These are phyloP conservation scores for Hypselothyrea guttata DNA, from an alignment of 2,888 invertebrate genomes.

Conservation along the genomic window DNA sequence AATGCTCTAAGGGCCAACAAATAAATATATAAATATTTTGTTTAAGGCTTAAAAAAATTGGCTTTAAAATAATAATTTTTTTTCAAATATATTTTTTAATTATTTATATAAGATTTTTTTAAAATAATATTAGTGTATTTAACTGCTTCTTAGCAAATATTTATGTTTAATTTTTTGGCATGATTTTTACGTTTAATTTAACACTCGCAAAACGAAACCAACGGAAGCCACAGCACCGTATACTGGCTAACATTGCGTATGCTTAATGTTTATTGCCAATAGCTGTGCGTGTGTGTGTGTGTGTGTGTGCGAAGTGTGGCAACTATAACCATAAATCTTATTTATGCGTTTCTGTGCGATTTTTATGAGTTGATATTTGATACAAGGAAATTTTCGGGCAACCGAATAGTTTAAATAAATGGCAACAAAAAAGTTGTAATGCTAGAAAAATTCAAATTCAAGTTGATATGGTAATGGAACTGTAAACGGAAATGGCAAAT, in stretches of 20 bases:
- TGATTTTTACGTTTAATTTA: slow-evolving; percentile 65
- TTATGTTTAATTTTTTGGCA: slow-evolving; percentile 59
- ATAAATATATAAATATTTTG: too few species aligned
- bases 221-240: slow-evolving; percentile 1
- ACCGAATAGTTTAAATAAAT: slow-evolving; percentile 72
- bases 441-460: slow-evolving; percentile 66
- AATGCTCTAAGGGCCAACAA: slow-evolving; percentile 17
- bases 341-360: slow-evolving; percentile 74
- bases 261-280: slow-evolving; percentile 30
- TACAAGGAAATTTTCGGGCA: slow-evolving; percentile 37
- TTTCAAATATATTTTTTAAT: too few species aligned
- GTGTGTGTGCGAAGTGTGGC: slow-evolving; percentile 19
- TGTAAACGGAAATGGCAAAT: slow-evolving; percentile 54
- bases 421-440: slow-evolving; percentile 20
- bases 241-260: slow-evolving; percentile 46
- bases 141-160: slow-evolving; percentile 51
- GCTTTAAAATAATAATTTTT: too few species aligned
- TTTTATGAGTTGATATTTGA: slow-evolving; percentile 70
- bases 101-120: too few species aligned
- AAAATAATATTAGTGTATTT: slow-evolving; percentile 27
- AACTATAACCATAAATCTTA: slow-evolving; percentile 72
- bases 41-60: too few species aligned
- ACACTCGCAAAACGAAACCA: slow-evolving; percentile 54
- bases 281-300: slow-evolving; percentile 1
- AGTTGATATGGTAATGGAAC: slow-evolving; percentile 27